Base-by-base conservation (phyloP, 2,113 vertebrate genomes). In the Megaleporinus macrocephalus region DNA sequence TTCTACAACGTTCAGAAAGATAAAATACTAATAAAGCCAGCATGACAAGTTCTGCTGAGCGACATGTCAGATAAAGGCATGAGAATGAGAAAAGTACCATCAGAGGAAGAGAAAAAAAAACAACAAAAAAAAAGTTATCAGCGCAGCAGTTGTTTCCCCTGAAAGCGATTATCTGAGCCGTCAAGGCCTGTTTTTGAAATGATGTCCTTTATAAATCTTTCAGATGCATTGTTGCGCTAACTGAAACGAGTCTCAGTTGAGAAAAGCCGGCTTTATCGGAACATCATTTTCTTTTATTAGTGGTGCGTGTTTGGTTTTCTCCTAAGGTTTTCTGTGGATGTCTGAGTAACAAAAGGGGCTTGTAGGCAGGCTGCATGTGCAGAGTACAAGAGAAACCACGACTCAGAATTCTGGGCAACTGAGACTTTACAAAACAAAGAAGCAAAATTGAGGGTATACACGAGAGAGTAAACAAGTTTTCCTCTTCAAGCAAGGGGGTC, bases 11-110 rank as follows among this genome's bases (percentile, higher is more conserved):
- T 76, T 70, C 63, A 70, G 20, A 26, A 61, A 76, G 73, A 76
- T 76, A 76, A 44, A 76, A 49, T 76, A 30, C 73, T 41, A 76
- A 76, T 76, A 76, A 82, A 76, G 29, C 57, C 73, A 33, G 51
- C 65, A 61, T 47, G 63, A 20, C 33, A 27, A 13, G 59, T 68
- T 44, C 41, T 59, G 80, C 29, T 76, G 63, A 82, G 62, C 61
- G 73, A 49, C 26, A 24, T 16, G 33, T 57, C 72, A 76, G 73
- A 81, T 81, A 69, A 76, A 81, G 70, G 41, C 24, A 24, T 14
- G 72, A 26, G 26, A 13, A 26, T 24, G 11, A 61, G 57, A 61
- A 26, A 26, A 61, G 57, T 24, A 61, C 44, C 41, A 15, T 65
- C 53, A 44, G 24, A 59, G 33, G n/a, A n/a, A n/a, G n/a, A n/a